These are phyloP conservation scores for Menidia beryllina DNA, from an alignment of 2,113 vertebrate genomes.

Conservation along the genomic window DNA sequence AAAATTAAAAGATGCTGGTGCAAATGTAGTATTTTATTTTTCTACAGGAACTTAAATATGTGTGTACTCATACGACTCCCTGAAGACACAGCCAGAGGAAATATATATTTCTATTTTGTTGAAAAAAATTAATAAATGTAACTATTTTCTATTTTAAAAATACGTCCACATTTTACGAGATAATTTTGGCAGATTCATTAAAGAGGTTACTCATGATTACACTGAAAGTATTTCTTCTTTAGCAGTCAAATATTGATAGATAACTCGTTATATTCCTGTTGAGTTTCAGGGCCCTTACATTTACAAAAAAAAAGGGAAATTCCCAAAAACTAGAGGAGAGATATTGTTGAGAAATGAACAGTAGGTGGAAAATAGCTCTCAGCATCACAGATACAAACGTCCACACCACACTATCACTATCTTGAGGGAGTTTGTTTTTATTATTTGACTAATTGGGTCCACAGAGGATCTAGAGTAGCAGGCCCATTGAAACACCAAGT, in stretches of 20 bases:
- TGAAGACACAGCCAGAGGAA: not conserved
- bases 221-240: not conserved
- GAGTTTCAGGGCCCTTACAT: not conserved
- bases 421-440: constrained; percentile 62
- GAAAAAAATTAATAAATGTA: not conserved
- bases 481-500: constrained; percentile 42
- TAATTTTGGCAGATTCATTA: no score
- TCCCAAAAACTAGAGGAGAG: constrained; percentile 19
- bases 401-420: constrained; percentile 40
- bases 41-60: constrained; percentile 40
- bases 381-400: constrained; percentile 53
- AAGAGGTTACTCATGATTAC: not conserved
- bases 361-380: constrained; percentile 24
- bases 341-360: constrained; percentile 26
- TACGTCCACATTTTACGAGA: no score
- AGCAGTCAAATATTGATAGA: not conserved
- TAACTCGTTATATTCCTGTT: not conserved
- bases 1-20: constrained; percentile 46
- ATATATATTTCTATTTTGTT: not conserved
- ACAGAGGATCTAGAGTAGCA: constrained; percentile 50
- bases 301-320: constrained; percentile 15
- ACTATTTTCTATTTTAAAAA: not conserved
- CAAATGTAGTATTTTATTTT: constrained; percentile 59
- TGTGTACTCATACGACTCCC: constrained; percentile 44
- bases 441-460: constrained; percentile 75